Conservation (phyloP, 2,888 invertebrate species). For the Gymnocheta viridis region DNA sequence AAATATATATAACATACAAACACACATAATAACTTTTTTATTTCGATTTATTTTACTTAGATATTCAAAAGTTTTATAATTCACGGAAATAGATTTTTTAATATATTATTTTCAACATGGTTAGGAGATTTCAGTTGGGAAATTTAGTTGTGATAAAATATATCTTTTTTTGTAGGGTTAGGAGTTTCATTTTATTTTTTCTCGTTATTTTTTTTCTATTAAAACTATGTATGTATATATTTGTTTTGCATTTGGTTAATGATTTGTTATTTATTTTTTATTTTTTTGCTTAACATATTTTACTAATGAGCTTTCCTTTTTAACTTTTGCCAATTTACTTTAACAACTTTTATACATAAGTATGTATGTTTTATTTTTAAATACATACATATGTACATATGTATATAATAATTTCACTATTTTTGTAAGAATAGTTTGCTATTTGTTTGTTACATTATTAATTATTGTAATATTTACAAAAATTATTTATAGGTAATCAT, state of each 20-base stretch:
- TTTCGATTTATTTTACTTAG: constrained; percentile 43
- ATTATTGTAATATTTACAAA: constrained; percentile 66
- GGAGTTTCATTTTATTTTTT: constrained; percentile 39
- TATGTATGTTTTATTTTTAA: neutral
- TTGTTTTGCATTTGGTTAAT: constrained; percentile 14
- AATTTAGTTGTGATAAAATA: constrained; percentile 65
- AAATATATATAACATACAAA: constrained; percentile 68
- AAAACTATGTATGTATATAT: constrained; percentile 46
- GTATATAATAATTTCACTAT: constrained; percentile 50
- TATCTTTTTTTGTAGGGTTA: constrained; percentile 44
- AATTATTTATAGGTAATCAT: constrained; percentile 74
- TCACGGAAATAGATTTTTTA: constrained; percentile 59
- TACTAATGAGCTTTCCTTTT: constrained; percentile 47
- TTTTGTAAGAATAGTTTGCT: constrained; percentile 53
- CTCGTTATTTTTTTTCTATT: constrained; percentile 50
- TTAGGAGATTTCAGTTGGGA: constrained; percentile 45
- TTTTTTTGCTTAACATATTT: constrained; percentile 38
- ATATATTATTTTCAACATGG: constrained; percentile 51
- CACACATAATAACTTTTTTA: constrained; percentile 57
- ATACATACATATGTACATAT: neutral
- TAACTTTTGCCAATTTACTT: constrained; percentile 40
- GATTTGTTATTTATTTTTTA: neutral
- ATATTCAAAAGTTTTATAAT: constrained; percentile 59
- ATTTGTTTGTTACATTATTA: neutral
- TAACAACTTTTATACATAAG: constrained; percentile 34